Conservation (phyloP, 2,888 invertebrate genomes). For the Ophraella communa region DNA sequence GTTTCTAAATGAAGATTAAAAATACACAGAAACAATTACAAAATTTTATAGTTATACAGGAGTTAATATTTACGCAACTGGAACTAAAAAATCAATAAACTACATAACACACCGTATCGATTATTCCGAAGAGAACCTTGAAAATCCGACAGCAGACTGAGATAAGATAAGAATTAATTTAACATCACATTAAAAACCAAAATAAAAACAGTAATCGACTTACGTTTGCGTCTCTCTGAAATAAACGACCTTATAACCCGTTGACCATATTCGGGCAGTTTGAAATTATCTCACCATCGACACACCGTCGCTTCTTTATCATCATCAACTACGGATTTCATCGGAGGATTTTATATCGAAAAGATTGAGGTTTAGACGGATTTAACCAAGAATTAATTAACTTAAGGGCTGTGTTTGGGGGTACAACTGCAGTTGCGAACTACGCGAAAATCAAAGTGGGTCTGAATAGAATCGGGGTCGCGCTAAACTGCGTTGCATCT, state of each 20-base stretch:
- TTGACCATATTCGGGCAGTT: constrained; percentile 40
- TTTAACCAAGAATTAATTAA: neutral
- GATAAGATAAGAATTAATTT: constrained; percentile 3
- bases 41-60: too few species aligned
- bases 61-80: neutral
- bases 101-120: neutral
- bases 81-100: neutral
- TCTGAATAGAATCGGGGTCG: constrained; percentile 24
- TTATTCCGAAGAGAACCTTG: neutral
- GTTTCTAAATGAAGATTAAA: neutral
- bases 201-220: constrained; percentile 13
- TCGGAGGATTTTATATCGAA: neutral
- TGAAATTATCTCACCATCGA: constrained; percentile 11
- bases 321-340: too few species aligned
- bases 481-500: constrained; percentile 34
- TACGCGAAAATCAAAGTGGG: constrained; percentile 33
- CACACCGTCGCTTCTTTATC: constrained; percentile 10
- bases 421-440: constrained; percentile 35
- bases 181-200: constrained; percentile 12
- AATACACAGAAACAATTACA: neutral
- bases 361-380: neutral
- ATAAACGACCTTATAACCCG: constrained; percentile 34
- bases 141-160: neutral
- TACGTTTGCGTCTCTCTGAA: constrained; percentile 22
- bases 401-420: constrained; percentile 11